Evolutionary conservation across 2,797 vertebrate genomes (phyloP).

Genomic region (Pseudopleuronectes americanus): DNA sequence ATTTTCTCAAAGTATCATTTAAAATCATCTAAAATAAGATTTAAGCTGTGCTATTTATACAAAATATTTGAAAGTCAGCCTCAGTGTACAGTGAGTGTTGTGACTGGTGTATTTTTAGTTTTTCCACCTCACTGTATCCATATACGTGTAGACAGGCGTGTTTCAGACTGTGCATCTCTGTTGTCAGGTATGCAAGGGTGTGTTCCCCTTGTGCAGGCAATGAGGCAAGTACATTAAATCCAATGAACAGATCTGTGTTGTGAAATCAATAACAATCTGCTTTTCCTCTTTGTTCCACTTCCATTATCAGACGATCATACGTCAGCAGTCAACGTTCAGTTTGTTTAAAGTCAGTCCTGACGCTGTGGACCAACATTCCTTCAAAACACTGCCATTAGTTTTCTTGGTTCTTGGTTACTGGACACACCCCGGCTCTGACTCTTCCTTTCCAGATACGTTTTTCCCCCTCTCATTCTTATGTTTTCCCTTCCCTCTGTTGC

Average conservation of each 20-base stretch:
- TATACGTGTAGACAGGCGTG: constrained; percentile 19
- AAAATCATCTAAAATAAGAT: background rate
- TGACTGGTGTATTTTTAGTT: background rate
- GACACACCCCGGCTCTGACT: constrained; percentile 57
- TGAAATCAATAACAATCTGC: background rate
- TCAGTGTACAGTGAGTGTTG: background rate
- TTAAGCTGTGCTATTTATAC: background rate
- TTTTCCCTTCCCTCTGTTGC: constrained; percentile 66
- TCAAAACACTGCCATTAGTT: constrained; percentile 22
- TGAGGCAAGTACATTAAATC: background rate
- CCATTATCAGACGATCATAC: background rate
- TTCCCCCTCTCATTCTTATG: constrained; percentile 24
- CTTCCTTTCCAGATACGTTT: constrained; percentile 31
- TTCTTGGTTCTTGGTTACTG: constrained; percentile 6
- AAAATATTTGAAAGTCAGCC: background rate
- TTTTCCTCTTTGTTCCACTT: background rate
- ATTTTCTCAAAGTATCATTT: constrained; percentile 1
- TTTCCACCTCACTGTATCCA: background rate
- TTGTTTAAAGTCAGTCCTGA: background rate
- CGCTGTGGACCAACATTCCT: constrained; percentile 12
- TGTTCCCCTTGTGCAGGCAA: constrained; percentile 9
- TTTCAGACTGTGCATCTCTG: constrained; percentile 7
- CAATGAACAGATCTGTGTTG: constrained; percentile 14
- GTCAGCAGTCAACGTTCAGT: background rate
- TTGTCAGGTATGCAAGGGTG: constrained; percentile 35